Base-by-base conservation (phyloP, 2,113 vertebrate genomes). In the Toxostoma redivivum region DNA sequence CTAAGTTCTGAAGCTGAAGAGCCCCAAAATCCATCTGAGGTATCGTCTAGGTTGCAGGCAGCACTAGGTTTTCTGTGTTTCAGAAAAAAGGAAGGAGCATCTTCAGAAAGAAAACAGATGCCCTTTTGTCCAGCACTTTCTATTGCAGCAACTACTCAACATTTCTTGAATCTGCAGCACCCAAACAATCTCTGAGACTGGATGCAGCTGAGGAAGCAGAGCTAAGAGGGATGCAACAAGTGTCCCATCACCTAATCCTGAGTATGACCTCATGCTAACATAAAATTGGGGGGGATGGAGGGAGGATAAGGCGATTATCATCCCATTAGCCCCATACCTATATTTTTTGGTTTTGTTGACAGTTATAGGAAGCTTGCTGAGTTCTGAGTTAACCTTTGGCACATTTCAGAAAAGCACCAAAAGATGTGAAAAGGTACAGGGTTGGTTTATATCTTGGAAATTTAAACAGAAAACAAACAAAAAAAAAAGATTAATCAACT, bases 1-100 rank as follows among this genome's bases (percentile, higher is more conserved):
- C 30, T 50, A 77, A 83, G 37, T 96, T 88, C 40, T 18, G 65
- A 88, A 90, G 72, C 65, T 88, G 80, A 73, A 93, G 83, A 88
- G 12, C 54, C 78, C 76, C 69, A 37, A 81, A 84, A 88, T 78
- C 42, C 31, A 66, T 85, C 56, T 37, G 12, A 94, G 14, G 51
- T 64, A 66, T 90, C 64, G 35, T 57, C 51, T 74, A 21, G 0
- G 0, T 66, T 70, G 71, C 62, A 51, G 74, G 50, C 35, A 73
- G 51, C 28, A 10, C 27, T 20, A 42, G 8, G 10, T 62, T 82
- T 76, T 64, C 47, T 4, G 1, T 70, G 11, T 77, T 92, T 81
- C n/a, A 22, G 28, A 60, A 38, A 33, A 57, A 42, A 57, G 23
- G 44, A 27, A 73, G 56, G 27, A 90, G 47, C 28, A 77, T 44